Percentiles rank a stretch among this genome's conserved stretches.
phyloP scores from a whole-genome alignment of 2,888 invertebrate species.

The Sialis fuliginosa region DNA sequence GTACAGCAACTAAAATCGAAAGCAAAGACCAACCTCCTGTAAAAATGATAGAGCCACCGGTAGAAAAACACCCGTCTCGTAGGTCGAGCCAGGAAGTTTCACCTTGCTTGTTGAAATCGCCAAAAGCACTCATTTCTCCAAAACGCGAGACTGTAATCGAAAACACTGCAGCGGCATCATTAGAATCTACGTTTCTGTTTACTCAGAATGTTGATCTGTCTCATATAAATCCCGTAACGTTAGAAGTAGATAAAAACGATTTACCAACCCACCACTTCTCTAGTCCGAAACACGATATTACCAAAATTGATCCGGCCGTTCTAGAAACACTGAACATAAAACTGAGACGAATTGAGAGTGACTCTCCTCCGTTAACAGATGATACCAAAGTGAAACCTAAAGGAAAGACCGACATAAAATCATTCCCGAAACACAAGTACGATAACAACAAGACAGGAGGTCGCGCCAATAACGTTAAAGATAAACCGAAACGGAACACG shows the following conservation, averaged over 20 bases:
- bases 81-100: conserved; percentile 33
- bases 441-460: conserved; percentile 11
- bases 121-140: conserved; percentile 27
- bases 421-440: conserved; percentile 10
- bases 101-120: conserved; percentile 42
- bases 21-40: conserved; percentile 12
- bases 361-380: conserved; percentile 57
- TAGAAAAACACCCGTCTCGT: conserved; percentile 6
- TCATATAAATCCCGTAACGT: conserved; percentile 51
- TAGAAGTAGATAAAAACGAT: conserved; percentile 49
- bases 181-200: conserved; percentile 44
- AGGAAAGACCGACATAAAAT: conserved; percentile 12
- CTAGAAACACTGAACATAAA: conserved; percentile 53
- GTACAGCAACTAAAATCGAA: conserved; percentile 41
- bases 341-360: conserved; percentile 58
- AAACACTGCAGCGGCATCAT: conserved; percentile 16
- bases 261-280: conserved; percentile 40
- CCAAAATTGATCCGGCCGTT: conserved; percentile 48
- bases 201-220: conserved; percentile 60
- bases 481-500: conserved; percentile 41
- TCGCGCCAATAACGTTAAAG: conserved; percentile 31
- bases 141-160: conserved; percentile 23
- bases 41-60: conserved; percentile 4
- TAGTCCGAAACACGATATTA: conserved; percentile 54
- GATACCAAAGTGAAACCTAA: conserved; percentile 27